These are phyloP conservation scores for Zenarchopterus dispar DNA, from an alignment of 2,797 vertebrate species.

Conservation along the genomic window DNA sequence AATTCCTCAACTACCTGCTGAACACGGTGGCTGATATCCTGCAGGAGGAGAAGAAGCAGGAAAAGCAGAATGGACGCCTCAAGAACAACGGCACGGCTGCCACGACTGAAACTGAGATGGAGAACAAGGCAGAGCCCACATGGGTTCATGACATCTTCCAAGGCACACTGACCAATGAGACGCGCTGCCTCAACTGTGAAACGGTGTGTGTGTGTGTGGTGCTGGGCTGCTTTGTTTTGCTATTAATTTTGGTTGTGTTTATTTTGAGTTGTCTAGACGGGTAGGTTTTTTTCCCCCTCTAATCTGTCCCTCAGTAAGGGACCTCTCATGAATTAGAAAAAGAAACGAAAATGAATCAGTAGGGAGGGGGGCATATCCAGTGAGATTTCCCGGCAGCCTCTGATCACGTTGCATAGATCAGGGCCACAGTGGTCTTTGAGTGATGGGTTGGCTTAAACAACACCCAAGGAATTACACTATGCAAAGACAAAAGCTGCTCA, in stretches of 20 bases:
- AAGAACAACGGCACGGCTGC: constrained; percentile 91
- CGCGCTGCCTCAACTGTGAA: constrained; percentile 98
- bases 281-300: no score
- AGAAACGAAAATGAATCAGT: no score
- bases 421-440: constrained; percentile 34
- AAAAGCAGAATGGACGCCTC: constrained; percentile 93
- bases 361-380: background rate
- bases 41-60: constrained; percentile 97
- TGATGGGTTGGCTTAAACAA: no score
- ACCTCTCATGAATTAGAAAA: no score
- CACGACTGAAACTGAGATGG: constrained; percentile 76
- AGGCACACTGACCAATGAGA: constrained; percentile 98
- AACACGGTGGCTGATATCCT: constrained; percentile 98
- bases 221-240: background rate
- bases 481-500: constrained; percentile 37
- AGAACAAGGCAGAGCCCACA: constrained; percentile 91
- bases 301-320: background rate
- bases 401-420: constrained; percentile 39
- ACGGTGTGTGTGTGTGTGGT: constrained; percentile 81
- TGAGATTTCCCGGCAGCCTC: constrained; percentile 10
- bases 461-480: constrained; percentile 2
- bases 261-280: background rate
- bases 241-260: background rate
- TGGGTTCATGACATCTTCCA: constrained; percentile 99
- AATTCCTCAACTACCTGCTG: constrained; percentile 98